Evolutionary conservation across 2,888 invertebrate species (phyloP), one percentile per base, ranked within the genome.

Genomic region (Coleophora flavipennella): DNA sequence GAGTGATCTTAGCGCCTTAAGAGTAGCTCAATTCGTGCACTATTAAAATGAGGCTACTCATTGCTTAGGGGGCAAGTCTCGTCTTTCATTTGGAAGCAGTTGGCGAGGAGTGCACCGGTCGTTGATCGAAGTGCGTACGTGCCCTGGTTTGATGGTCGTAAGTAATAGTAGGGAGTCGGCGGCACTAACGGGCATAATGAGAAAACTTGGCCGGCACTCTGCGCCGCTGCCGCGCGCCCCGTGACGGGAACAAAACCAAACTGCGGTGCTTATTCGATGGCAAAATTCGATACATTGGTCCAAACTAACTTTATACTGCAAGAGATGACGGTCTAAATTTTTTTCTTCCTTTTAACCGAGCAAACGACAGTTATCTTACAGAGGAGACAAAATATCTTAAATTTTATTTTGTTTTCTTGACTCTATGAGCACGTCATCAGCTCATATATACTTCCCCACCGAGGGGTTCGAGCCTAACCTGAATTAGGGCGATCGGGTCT

Each of bases 131-230:
- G 57, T 65, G 64, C 62, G 67, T 69, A 59, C 67, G 63, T 60
- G 67, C 47, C 46, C 48, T 43, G 57, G 59, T 67, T 68, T 67
- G 65, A 64, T 55, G 62, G 50, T 54, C 57, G 57, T 67, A 63
- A 64, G 61, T 66, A 65, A 63, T 59, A 64, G 65, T 65, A 61
- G 60, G 68, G 67, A 62, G 62, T 60, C 58, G 64, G 62, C 57
- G 59, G 61, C 60, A 66, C 64, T 71, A 67, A 70, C 60, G 65
- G 64, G 62, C 65, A 64, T 81, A 80, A 83, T 81, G 81, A 81
- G 79, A 78, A 80, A 81, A 83, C 78, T 83, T 81, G 67, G 59
- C 54, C 70, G 59, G 59, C 55, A 59, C 58, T 63, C 62, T 59
- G 63, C 58, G 56, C 60, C 52, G 43, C 50, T 55, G 50, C 50